A percentile compares a stretch with the other conserved stretches of the same genome.
Conservation (phyloP, 2,113 vertebrate genomes). For the Rhinolophus sinicus region DNA sequence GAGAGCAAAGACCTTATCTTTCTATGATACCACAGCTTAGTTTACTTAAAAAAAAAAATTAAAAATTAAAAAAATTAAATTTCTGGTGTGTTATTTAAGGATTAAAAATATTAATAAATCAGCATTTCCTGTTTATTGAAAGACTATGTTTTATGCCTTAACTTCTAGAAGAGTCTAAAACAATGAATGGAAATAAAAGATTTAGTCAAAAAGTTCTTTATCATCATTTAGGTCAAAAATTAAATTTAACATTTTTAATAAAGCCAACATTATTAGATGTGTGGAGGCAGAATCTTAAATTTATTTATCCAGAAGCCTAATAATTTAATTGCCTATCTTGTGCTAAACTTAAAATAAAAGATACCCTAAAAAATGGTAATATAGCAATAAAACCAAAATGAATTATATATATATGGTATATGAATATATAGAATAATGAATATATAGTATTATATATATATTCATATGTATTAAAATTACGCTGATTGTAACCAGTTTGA, state of each 20-base stretch:
- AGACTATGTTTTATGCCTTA: not conserved
- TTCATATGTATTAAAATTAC: not conserved
- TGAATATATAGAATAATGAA: too few relatives aligned
- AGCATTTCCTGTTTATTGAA: not conserved
- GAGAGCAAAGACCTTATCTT: not conserved
- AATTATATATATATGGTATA: not conserved
- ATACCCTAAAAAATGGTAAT: not conserved
- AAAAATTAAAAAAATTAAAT: not conserved
- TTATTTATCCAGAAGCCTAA: not conserved
- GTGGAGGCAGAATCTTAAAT: not conserved
- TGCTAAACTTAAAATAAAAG: constrained; percentile 29
- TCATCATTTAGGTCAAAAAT: not conserved
- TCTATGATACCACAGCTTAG: not conserved
- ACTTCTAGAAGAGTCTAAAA: not conserved
- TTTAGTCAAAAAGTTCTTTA: not conserved
- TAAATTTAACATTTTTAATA: not conserved
- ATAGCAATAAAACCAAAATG: not conserved
- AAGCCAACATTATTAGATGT: not conserved
- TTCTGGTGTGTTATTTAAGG: not conserved
- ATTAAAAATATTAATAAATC: not conserved
- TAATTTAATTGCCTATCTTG: not conserved
- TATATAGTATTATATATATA: not conserved
- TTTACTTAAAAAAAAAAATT: not conserved
- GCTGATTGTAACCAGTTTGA: too few relatives aligned
- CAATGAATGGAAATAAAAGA: not conserved